A percentile compares a stretch with the other conserved stretches of the same genome.
These are phyloP conservation scores for Iguana delicatissima DNA, from an alignment of 2,797 vertebrate species.

Conservation along the genomic window DNA sequence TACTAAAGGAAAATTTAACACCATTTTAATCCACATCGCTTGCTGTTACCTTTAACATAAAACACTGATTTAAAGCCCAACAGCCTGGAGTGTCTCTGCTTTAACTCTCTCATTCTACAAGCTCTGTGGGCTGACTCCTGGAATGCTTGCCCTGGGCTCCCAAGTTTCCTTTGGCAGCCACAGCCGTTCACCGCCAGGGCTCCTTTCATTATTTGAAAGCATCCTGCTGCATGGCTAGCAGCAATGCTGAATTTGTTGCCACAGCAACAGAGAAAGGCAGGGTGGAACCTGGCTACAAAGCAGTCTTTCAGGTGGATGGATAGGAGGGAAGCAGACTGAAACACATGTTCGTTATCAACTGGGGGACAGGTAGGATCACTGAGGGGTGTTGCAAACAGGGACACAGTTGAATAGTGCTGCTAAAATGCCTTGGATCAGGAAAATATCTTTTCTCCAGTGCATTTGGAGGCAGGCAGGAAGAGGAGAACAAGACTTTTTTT, in stretches of 20 bases:
- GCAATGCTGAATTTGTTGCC: conserved; percentile 51
- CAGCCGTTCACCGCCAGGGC: conserved; percentile 4
- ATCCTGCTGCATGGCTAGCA: rapidly evolving
- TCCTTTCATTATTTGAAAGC: background rate
- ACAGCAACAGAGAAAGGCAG: conserved; percentile 62
- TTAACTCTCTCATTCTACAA: background rate
- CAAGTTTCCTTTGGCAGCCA: rapidly evolving
- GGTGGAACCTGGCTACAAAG: conserved; percentile 13
- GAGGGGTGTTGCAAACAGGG: background rate
- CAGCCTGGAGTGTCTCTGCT: background rate
- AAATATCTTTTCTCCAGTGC: background rate
- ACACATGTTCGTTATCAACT: background rate
- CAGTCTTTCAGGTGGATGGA: conserved; percentile 26
- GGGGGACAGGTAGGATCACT: background rate
- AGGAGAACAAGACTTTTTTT: background rate
- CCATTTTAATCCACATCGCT: conserved; percentile 9
- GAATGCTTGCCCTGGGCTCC: background rate
- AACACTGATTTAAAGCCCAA: conserved; percentile 8
- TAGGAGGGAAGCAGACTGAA: background rate
- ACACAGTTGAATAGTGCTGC: background rate
- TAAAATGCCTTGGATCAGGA: background rate
- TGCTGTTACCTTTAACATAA: background rate
- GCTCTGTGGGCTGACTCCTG: background rate
- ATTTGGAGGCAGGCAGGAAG: background rate
- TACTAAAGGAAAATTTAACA: background rate